phyloP scores from a whole-genome alignment of 1,140 invertebrate species.

The Drosophila nannoptera region DNA sequence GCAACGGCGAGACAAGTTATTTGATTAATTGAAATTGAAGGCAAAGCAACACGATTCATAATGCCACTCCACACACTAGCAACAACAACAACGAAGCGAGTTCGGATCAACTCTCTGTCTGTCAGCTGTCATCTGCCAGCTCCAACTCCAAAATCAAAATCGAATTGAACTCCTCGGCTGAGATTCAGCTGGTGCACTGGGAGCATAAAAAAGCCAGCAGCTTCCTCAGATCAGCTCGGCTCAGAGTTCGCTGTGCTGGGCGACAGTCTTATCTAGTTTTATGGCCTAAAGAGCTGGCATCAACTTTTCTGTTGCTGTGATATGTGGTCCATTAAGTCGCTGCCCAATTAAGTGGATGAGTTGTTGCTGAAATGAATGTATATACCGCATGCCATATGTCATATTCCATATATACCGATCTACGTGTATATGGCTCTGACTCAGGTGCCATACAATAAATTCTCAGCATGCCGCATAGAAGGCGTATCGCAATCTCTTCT shows the following conservation, averaged over 20 bases:
- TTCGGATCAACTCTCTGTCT: no score
- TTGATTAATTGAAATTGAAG: conserved; percentile 41
- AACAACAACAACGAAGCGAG: not conserved
- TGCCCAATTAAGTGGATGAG: conserved; percentile 56
- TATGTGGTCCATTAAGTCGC: conserved; percentile 61
- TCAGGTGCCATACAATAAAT: conserved; percentile 65
- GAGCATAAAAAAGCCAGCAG: conserved; percentile 14
- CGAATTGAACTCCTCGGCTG: conserved; percentile 5
- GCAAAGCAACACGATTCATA: conserved; percentile 9
- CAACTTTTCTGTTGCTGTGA: conserved; percentile 28
- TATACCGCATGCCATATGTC: not conserved
- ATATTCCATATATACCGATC: not conserved
- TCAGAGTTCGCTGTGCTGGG: conserved; percentile 22
- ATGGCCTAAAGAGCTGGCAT: conserved; percentile 21
- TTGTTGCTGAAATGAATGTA: conserved; percentile 20
- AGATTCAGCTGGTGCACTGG: not conserved
- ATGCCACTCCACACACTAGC: conserved; percentile 23
- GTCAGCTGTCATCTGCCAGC: conserved; percentile 37
- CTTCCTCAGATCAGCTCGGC: conserved; percentile 16
- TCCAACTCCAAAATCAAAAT: conserved; percentile 27
- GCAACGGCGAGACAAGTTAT: conserved; percentile 6
- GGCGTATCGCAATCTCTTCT: conserved; percentile 46
- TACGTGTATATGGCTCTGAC: conserved; percentile 43
- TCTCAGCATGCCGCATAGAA: conserved; percentile 38
- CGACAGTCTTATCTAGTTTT: conserved; percentile 27